Evolutionary conservation across 2,797 vertebrate species (phyloP).

Genomic region (Macrochelys suwanniensis): DNA sequence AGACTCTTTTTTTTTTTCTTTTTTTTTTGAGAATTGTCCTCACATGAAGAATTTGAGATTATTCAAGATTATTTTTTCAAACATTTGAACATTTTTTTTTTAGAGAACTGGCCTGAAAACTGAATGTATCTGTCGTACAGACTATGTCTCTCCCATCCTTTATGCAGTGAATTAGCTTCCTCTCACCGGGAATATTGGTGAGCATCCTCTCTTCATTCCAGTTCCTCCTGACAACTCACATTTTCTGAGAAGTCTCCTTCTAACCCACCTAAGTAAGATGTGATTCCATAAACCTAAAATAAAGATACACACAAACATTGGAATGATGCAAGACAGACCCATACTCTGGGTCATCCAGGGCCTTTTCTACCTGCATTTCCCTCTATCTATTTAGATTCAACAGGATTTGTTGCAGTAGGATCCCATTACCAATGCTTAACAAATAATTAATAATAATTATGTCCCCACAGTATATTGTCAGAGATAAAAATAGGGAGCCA

Average conservation of each 20-base stretch:
- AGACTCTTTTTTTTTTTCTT: not conserved
- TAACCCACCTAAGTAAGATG: not conserved
- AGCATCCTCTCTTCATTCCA: not conserved
- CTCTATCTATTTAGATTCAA: not conserved
- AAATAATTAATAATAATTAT: not conserved
- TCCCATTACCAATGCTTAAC: not conserved
- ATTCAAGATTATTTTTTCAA: not conserved
- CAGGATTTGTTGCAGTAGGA: not conserved
- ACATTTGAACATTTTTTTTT: not conserved
- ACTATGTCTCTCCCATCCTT: not conserved
- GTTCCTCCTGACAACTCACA: not conserved
- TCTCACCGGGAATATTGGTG: not conserved
- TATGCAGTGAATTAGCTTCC: not conserved
- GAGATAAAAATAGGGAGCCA: not conserved
- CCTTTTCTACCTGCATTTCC: not conserved
- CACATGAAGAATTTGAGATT: not conserved
- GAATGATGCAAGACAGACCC: not conserved
- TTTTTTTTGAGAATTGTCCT: not conserved
- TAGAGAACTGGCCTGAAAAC: not conserved
- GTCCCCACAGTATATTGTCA: not conserved
- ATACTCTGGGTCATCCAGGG: not conserved
- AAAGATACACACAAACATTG: not conserved
- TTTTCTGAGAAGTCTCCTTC: not conserved
- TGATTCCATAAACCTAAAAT: not conserved
- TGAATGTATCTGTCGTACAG: not conserved